Evolutionary conservation across 2,113 vertebrate species (phyloP).

Genomic region (Sinosuthora webbiana): DNA sequence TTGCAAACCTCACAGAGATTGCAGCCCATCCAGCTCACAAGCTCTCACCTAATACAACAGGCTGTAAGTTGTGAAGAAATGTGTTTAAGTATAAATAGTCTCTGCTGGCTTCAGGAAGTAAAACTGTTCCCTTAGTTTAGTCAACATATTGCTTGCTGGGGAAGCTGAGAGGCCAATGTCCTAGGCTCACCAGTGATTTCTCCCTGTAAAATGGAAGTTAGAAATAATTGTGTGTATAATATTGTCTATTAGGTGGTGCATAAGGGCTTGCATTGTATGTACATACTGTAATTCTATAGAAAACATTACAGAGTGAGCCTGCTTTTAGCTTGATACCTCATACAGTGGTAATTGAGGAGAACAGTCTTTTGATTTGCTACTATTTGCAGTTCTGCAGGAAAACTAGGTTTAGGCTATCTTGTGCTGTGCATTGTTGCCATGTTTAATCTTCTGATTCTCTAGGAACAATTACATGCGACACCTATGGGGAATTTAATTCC

Average conservation of each 20-base stretch:
- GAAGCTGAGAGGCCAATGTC: conserved; percentile 71
- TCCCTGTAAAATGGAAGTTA: conserved; percentile 64
- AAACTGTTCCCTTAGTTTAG: conserved; percentile 73
- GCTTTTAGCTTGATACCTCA: conserved; percentile 80
- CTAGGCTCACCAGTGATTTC: conserved; percentile 66
- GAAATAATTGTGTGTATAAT: conserved; percentile 73
- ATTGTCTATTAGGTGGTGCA: conserved; percentile 76
- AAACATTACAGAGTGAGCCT: conserved; percentile 84
- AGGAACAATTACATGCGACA: conserved; percentile 73
- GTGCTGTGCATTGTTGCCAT: conserved; percentile 75
- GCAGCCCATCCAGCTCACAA: conserved; percentile 52
- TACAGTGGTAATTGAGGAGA: conserved; percentile 84
- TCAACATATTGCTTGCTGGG: conserved; percentile 66
- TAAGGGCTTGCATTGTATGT: conserved; percentile 76
- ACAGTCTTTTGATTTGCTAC: conserved; percentile 80
- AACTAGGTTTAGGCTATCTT: conserved; percentile 78
- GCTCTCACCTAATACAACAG: conserved; percentile 62
- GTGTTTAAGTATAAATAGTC: conserved; percentile 78
- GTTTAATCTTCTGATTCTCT: conserved; percentile 77
- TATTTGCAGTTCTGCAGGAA: conserved; percentile 79
- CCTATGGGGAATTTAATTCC: conserved; percentile 81
- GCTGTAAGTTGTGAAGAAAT: conserved; percentile 70
- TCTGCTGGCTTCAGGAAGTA: conserved; percentile 70
- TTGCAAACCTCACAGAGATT: conserved; percentile 41
- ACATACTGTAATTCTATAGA: conserved; percentile 74